Base-by-base conservation (phyloP, 1,140 invertebrate species). In the Drosophila sproati region DNA sequence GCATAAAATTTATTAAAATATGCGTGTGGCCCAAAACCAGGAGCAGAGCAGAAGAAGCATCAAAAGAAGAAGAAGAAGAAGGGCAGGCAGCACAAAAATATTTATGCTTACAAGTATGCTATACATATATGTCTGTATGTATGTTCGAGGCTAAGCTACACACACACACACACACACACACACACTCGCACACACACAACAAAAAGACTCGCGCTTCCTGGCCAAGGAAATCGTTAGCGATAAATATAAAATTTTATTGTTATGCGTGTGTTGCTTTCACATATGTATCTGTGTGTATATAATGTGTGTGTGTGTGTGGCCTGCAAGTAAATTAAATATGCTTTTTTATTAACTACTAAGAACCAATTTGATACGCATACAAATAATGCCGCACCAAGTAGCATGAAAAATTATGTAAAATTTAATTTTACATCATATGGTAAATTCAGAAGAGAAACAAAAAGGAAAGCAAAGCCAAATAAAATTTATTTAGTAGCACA, bases 241-340 rank as follows among this genome's bases (percentile, higher is more conserved):
- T 89, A 89, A 89, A 89, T 85, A 89, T 89, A 89, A 89, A 89
- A 90, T 89, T 89, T 89, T 89, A 89, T 89, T 89, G 86, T 89
- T 89, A 77, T 85, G 74, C 71, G 80, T 71, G 80, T 72, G 79
- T 80, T 77, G 63, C 73, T 64, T 51, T 52, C 54, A 37, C 61
- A 59, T 81, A 37, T 48, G 56, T 55, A 45, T 62, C 31, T 80
- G 50, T 66, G 8, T 63, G 54, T 50, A 12, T 39, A 66, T 56
- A 56, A 34, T 57, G 20, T 62, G 57, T 35, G 62, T 41, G 52
- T 57, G 2, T 56, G 72, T 56, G 60, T 43, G 35, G 69, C 63
- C 69, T 67, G 80, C 77, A 89, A 87, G 83, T 87, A 87, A 87
- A 87, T 87, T 87, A 87, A 89, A 89, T 89, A 89, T 85, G 88